Evolutionary conservation across 92 coral and sea anemone species (phyloP), one percentile per base, ranked within the genome.

Genomic region (Epizoanthus illoricatus): DNA sequence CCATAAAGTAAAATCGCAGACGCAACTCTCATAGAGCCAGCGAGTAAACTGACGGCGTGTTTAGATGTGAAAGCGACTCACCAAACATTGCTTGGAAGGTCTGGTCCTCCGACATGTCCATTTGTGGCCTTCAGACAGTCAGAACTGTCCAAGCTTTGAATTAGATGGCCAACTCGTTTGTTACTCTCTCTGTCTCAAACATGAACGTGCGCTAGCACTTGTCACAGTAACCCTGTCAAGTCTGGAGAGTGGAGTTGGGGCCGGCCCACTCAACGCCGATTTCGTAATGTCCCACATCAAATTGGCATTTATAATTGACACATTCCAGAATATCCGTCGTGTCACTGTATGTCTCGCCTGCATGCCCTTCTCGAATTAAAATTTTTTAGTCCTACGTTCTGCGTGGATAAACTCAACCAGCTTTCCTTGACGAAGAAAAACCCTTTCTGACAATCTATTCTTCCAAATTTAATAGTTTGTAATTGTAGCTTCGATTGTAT

Each of bases 261-360:
- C 68, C 82, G 17, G 59, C 82, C 82, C 82, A 64, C 71, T 60
- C 69, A 59, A 52, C 45, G 19, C 54, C 36, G 28, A 20, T 78
- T 78, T 63, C 71, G 71, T 62, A 78, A 62, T 78, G 55, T 45
- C 10, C 15, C 82, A 63, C 63, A 78, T 78, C 82, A 78, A 78
- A 78, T 78, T 78, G 61, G 5, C n/a, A 17, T 33, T n/a, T 39
- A 4, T 78, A 63, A 78, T 19, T 78, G 82, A 78, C 82, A 63
- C 82, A 78, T 78, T 78, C 82, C 82, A 20, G 72, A 78, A 78
- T 78, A 62, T 78, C 82, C 82, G 82, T 61, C 47, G 71, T 13
- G 39, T 20, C 54, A 23, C 36, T 15, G 52, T n/a, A n/a, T n/a
- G n/a, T 45, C 52, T 45, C 52, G 52, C 52, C 9, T 9, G 52